Evolutionary conservation across 2,113 vertebrate genomes (phyloP).

Genomic region (Rana temporaria): DNA sequence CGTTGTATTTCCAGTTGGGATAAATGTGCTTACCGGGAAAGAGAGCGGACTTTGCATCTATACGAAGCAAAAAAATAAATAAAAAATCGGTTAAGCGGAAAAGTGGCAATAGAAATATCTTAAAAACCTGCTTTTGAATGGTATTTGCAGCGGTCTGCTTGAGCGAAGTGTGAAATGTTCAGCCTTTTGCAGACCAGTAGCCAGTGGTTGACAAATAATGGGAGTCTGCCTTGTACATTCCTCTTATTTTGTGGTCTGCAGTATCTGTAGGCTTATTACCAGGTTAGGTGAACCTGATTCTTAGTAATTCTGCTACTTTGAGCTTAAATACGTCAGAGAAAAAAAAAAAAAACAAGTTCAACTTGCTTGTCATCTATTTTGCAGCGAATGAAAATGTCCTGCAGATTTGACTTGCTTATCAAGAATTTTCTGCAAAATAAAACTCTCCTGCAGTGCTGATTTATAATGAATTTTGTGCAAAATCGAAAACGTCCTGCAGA

Average conservation of each 20-base stretch:
- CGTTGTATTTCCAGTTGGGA: not conserved
- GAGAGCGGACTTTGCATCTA: not conserved
- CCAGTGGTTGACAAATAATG: not conserved
- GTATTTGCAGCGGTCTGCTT: not conserved
- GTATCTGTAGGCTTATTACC: not conserved
- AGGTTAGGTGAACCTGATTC: not conserved
- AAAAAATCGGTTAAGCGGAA: slow-evolving; percentile 14
- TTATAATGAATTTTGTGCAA: not conserved
- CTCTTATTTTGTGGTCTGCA: slow-evolving; percentile 19
- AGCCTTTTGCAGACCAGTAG: not conserved
- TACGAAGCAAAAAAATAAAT: slow-evolving; percentile 22
- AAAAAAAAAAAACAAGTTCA: slow-evolving; percentile 41
- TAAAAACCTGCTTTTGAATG: not conserved
- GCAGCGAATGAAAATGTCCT: not conserved
- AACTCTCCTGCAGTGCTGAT: too few species aligned
- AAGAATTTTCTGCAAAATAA: not conserved
- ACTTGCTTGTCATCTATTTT: not conserved
- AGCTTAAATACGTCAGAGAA: not conserved
- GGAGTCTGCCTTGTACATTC: not conserved
- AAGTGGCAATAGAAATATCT: not conserved
- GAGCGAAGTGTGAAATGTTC: not conserved
- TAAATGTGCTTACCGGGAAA: not conserved
- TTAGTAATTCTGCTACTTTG: slow-evolving; percentile 7
- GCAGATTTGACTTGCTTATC: not conserved
- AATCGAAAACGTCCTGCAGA: too few species aligned